Conservation (phyloP, 2,888 invertebrate genomes). For the Nomada ruficornis region DNA sequence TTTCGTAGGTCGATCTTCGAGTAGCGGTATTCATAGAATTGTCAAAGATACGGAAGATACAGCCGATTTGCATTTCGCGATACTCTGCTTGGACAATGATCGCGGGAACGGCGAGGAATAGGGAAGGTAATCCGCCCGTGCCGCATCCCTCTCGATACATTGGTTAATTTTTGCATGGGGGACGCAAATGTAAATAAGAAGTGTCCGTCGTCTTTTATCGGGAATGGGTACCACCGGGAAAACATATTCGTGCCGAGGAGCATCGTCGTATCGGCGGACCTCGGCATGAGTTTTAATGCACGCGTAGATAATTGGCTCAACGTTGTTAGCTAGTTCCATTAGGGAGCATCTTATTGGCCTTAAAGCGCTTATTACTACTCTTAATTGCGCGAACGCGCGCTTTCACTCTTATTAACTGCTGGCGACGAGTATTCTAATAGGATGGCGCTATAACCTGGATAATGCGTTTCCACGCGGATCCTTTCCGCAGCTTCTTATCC, state of each 20-base stretch:
- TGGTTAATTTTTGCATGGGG: no score
- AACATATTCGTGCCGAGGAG: slow-evolving; percentile 35
- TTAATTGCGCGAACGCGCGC: slow-evolving; percentile 79
- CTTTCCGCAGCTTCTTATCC: slow-evolving; percentile 49
- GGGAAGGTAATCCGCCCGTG: no score
- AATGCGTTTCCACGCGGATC: slow-evolving; percentile 70
- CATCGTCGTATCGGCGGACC: slow-evolving; percentile 50
- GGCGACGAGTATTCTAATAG: slow-evolving; percentile 76
- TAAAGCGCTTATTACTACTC: slow-evolving; percentile 82
- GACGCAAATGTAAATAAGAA: no score
- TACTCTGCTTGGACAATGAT: slow-evolving; percentile 72
- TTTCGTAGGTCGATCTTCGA: neutral
- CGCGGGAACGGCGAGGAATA: slow-evolving; percentile 48
- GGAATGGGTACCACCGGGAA: slow-evolving; percentile 47
- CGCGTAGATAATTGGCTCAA: slow-evolving; percentile 80
- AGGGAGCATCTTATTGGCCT: slow-evolving; percentile 83
- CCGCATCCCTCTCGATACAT: slow-evolving; percentile 28
- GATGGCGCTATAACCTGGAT: slow-evolving; percentile 70
- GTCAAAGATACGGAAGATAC: neutral
- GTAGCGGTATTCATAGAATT: neutral
- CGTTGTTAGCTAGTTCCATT: slow-evolving; percentile 81
- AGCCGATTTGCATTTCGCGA: slow-evolving; percentile 46
- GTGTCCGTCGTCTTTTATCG: slow-evolving; percentile 22
- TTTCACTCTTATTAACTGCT: slow-evolving; percentile 80
- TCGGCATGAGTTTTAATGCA: slow-evolving; percentile 68